Base-by-base conservation (phyloP, 2,888 invertebrate genomes). In the Calliopum simillimum region DNA sequence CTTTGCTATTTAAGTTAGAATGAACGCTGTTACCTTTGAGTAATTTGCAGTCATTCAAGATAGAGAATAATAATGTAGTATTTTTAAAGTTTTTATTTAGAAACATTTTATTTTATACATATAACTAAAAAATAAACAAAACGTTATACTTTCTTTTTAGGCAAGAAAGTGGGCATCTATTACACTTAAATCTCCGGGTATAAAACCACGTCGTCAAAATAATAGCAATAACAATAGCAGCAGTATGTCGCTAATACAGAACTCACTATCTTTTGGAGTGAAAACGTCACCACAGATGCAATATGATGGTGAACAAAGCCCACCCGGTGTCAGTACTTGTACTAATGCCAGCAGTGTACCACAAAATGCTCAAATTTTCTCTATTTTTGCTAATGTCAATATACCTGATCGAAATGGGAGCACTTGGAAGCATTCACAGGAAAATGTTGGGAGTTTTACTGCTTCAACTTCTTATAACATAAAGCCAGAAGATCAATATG, bases 101-200 rank as follows among this genome's bases (percentile, higher is more conserved):
- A n/a, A n/a, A n/a, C 4, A 3, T 33, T 3, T 33, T 33, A 6
- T 33, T 33, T 33, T 33, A 8, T 33, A n/a, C n/a, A n/a, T n/a
- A n/a, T n/a, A n/a, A n/a, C n/a, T 33, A 33, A 33, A 3, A 33
- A 33, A 33, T 8, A 33, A 33, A 4, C 4, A 33, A 33, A 33
- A 33, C 46, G 14, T 43, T 61, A 49, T 43, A 49, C 33, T 25
- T 44, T 19, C 21, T 43, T 58, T 71, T 3, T 56, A 76, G 94
- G 91, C 94, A 0, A 91, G 96, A 46, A 92, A 91, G 84, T 96
- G 94, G 92, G 94, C 95, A 3, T 93, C 94, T 68, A 88, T 96
- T 79, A 91, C 92, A 67, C 87, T 97, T 76, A 97, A 97, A 87
- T 95, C 94, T 46, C 95, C 95, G 0, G 95, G 95, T 5, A 94